Percentiles rank a stretch among this genome's conserved stretches.
These are phyloP conservation scores for Lagorchestes hirsutus DNA, from an alignment of 2,797 vertebrate species.

Conservation along the genomic window DNA sequence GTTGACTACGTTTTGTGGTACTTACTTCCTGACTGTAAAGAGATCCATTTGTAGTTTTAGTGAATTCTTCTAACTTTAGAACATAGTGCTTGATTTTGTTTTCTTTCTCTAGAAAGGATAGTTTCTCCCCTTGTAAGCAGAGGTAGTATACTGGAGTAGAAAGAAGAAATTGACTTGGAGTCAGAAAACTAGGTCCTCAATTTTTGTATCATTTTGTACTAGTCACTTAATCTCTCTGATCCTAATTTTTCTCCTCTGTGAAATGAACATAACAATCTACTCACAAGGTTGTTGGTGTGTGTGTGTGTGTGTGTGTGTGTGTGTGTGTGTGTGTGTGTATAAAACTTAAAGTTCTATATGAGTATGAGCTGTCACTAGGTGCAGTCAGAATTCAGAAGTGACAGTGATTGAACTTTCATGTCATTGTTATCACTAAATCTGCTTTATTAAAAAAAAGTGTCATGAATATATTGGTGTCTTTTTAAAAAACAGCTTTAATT, in stretches of 20 bases:
- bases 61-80: conserved; percentile 64
- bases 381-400: not conserved
- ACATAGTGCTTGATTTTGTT: not conserved
- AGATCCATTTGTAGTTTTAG: conserved; percentile 1
- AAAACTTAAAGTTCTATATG: not conserved
- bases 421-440: not conserved
- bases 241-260: not conserved
- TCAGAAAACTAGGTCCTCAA: not conserved
- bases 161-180: not conserved
- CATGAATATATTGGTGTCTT: conserved; percentile 42
- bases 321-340: no score
- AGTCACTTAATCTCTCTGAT: not conserved
- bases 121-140: not conserved
- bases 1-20: not conserved
- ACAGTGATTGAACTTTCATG: not conserved
- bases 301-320: no score
- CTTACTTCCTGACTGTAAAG: conserved; percentile 42
- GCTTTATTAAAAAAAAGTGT: conserved; percentile 45
- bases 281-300: not conserved
- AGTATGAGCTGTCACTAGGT: not conserved
- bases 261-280: not conserved
- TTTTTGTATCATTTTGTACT: not conserved
- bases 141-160: not conserved
- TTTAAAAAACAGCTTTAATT: conserved; percentile 46
- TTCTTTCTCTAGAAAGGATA: conserved; percentile 55